Evolutionary conservation across 2,113 vertebrate genomes (phyloP).

Genomic region (Tapirus terrestris): DNA sequence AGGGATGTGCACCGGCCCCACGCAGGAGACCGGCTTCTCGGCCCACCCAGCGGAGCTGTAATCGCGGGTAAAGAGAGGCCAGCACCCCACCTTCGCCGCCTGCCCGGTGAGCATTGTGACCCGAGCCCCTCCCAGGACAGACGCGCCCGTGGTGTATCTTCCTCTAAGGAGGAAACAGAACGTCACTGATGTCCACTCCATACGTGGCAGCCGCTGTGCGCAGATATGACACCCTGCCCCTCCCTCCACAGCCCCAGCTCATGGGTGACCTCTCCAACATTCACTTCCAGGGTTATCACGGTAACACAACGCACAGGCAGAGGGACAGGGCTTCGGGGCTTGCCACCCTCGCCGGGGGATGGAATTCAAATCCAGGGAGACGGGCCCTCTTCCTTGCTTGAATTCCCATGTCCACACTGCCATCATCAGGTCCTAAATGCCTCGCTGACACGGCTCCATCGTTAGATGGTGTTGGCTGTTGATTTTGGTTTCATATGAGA

Average conservation of each 20-base stretch:
- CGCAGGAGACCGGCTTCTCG: not conserved
- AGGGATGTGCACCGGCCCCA: fast-evolving
- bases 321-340: not conserved
- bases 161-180: not conserved
- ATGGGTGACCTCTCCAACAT: fast-evolving
- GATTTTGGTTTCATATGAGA: fast-evolving
- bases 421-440: fast-evolving
- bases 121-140: fast-evolving
- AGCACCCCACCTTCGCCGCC: fast-evolving
- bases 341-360: not conserved
- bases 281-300: not conserved
- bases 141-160: fast-evolving
- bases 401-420: not conserved
- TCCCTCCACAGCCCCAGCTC: not conserved
- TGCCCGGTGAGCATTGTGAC: not conserved
- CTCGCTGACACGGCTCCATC: fast-evolving
- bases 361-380: fast-evolving
- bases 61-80: fast-evolving
- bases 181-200: fast-evolving
- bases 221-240: fast-evolving
- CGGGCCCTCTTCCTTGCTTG: fast-evolving
- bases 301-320: not conserved
- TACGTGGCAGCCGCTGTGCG: not conserved
- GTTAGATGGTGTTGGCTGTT: fast-evolving
- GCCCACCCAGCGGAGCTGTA: fast-evolving